Base-by-base conservation (phyloP, 2,113 vertebrate species). In the Pachycephala philippinensis region DNA sequence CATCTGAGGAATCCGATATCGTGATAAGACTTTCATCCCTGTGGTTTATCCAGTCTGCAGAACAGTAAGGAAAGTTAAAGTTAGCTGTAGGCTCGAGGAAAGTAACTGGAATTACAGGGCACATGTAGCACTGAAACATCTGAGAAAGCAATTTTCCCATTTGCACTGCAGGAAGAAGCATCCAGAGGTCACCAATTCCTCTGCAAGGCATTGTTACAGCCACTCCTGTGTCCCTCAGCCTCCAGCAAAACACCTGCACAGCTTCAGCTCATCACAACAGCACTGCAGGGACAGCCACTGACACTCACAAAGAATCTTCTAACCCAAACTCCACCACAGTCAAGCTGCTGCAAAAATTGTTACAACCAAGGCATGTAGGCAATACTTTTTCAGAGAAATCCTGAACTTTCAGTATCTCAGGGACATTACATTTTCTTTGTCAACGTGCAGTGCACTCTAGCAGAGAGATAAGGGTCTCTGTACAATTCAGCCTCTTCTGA, bases 1-100 rank as follows among this genome's bases (percentile, higher is more conserved):
- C 99, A 65, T 99, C 99, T 0, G 99, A 99, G 84, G 99, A 99
- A 64, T 99, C 99, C 1, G 99, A 99, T 97, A 99, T 99, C 3
- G 96, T 99, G 97, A 99, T 99, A 87, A 98, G 97, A 21, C 92
- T 94, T 72, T 97, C 96, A 16, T 98, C 98, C 92, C 97, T 96
- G 93, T 95, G 97, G 49, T 72, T 95, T 80, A 98, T 95, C 95
- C 98, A 97, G 87, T 98, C 98, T 99, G 96, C 13, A 93, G 87
- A 14, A 42, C 91, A 82, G 70, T 33, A 76, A 53, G 85, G 6
- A 47, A 88, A 61, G 40, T 60, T 54, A 18, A 47, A 72, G 35
- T 52, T 27, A 86, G n/a, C 64, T 75, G 27, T 30, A 63, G 56
- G 93, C 74, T 72, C 22, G n/a, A 84, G 47, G 44, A 56, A 65